phyloP scores from a whole-genome alignment of 2,888 invertebrate species.

The Noctua janthe region DNA sequence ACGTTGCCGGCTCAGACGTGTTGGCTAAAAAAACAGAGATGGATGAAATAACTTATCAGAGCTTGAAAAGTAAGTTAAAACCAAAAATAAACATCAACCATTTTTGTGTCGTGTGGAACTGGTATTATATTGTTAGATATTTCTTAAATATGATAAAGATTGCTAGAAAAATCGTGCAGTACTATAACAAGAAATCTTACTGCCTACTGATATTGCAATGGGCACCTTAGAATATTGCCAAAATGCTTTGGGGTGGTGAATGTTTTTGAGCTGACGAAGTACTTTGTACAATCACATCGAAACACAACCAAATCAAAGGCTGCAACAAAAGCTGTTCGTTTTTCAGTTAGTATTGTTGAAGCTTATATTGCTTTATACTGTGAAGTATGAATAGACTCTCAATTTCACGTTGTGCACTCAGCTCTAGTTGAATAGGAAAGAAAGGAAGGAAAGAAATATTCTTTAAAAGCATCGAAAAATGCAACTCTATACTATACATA shows the following conservation, averaged over 20 bases:
- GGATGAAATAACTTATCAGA: constrained; percentile 50
- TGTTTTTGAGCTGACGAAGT: background rate
- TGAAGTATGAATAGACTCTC: background rate
- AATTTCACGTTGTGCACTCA: background rate
- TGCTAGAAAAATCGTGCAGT: background rate
- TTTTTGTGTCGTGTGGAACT: constrained; percentile 19
- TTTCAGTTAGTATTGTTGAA: background rate
- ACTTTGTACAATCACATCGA: background rate
- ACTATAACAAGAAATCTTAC: background rate
- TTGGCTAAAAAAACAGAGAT: constrained; percentile 44
- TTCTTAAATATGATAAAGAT: background rate
- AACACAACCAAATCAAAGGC: background rate
- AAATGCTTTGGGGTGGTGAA: background rate
- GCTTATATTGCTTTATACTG: background rate
- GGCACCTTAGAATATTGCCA: background rate
- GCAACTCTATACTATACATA: background rate
- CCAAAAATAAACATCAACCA: constrained; percentile 37
- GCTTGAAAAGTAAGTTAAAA: constrained; percentile 12
- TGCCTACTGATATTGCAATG: background rate
- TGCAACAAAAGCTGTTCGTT: background rate
- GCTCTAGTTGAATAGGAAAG: background rate
- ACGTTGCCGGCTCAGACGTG: constrained; percentile 54
- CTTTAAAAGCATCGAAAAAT: background rate
- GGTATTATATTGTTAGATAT: constrained; percentile 10
- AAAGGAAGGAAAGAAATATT: background rate